Evolutionary conservation across 2,113 vertebrate genomes (phyloP).

Genomic region (Toxostoma redivivum): DNA sequence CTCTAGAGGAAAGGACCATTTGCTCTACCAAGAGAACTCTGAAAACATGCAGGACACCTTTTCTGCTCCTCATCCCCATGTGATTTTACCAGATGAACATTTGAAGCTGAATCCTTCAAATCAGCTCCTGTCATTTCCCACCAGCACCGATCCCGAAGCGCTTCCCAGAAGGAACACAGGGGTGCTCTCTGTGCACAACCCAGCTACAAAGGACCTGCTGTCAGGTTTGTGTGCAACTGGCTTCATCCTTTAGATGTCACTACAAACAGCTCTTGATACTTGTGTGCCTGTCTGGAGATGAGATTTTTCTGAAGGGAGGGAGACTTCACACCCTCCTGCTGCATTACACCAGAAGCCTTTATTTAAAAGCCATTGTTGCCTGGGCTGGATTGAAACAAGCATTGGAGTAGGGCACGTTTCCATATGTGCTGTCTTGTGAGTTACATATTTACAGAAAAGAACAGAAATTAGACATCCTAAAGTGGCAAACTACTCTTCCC

Average conservation of each 20-base stretch:
- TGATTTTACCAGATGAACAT: background rate
- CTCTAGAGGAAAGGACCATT: slow-evolving; percentile 77
- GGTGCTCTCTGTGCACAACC: slow-evolving; percentile 43
- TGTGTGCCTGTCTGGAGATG: background rate
- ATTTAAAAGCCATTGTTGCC: background rate
- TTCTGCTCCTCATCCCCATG: background rate
- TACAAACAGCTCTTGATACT: accelerated
- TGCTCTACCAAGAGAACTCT: slow-evolving; percentile 74
- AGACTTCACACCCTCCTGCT: accelerated
- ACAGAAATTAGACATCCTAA: background rate
- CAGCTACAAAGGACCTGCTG: slow-evolving; percentile 79
- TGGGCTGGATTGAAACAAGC: background rate
- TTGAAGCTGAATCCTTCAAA: background rate
- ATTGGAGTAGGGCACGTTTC: background rate
- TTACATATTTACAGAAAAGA: background rate
- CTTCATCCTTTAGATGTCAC: background rate
- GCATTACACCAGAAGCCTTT: background rate
- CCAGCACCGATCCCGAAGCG: background rate
- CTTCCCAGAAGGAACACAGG: background rate
- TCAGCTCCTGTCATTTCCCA: background rate
- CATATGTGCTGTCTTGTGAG: background rate
- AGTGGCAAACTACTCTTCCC: background rate
- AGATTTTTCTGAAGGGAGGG: background rate
- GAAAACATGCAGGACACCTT: slow-evolving; percentile 7
- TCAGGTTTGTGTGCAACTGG: slow-evolving; percentile 71